Conservation (phyloP, 1,140 invertebrate genomes). For the Argopecten irradians region DNA sequence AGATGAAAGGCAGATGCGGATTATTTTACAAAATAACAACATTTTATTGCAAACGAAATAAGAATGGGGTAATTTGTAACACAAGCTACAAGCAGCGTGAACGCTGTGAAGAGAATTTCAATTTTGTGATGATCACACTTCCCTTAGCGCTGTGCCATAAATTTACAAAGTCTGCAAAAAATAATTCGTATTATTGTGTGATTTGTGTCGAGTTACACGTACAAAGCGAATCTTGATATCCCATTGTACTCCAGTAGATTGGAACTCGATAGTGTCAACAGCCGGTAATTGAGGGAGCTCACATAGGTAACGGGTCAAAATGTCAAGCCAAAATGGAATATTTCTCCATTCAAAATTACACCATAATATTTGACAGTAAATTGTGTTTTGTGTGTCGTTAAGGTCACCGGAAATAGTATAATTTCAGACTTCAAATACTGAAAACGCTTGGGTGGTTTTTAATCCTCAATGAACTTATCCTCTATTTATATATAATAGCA, state of each 20-base stretch:
- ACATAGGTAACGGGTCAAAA: not conserved
- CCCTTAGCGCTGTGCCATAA: not conserved
- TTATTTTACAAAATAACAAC: no score
- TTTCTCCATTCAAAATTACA: not conserved
- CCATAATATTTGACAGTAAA: constrained; percentile 10
- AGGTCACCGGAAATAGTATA: not conserved
- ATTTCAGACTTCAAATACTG: constrained; percentile 7
- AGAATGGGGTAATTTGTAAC: no score
- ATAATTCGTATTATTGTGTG: not conserved
- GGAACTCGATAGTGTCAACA: not conserved
- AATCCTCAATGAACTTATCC: not conserved
- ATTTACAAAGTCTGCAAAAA: not conserved
- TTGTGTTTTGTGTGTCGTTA: not conserved
- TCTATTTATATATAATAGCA: not conserved
- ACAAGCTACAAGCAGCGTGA: not conserved
- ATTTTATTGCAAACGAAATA: no score
- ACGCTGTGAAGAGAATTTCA: not conserved
- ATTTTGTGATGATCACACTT: not conserved
- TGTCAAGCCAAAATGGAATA: not conserved
- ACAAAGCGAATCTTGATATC: not conserved
- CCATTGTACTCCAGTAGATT: not conserved
- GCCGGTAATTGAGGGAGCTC: not conserved
- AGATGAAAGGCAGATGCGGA: no score
- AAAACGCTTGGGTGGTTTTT: not conserved
- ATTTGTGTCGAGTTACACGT: not conserved